phyloP scores from a whole-genome alignment of 2,113 vertebrate species.

The Pimephales promelas region DNA sequence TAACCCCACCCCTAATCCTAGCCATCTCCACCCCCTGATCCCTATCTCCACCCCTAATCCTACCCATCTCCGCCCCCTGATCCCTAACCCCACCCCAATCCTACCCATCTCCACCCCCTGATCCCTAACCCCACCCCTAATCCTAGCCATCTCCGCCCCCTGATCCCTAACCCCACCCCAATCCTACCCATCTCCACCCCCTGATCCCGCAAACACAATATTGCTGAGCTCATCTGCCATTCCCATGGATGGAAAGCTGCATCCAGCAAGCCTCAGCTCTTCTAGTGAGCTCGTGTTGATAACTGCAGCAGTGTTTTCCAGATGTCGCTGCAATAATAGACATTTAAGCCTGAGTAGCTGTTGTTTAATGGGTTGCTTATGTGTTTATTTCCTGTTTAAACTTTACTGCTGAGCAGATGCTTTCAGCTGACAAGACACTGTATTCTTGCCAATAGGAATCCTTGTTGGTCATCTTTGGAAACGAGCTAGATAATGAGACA shows the following conservation, averaged over 20 bases:
- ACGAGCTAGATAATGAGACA: background rate
- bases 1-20: too few relatives aligned
- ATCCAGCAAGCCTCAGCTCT: background rate
- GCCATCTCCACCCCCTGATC: too few relatives aligned
- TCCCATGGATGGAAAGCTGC: background rate
- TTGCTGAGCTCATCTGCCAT: background rate
- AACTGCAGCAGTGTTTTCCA: background rate
- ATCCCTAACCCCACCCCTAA: too few relatives aligned
- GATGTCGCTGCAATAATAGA: background rate
- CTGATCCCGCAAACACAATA: background rate
- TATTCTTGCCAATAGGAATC: background rate
- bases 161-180: too few relatives aligned
- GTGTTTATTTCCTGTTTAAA: slow-evolving; percentile 1
- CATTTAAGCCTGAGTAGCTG: background rate
- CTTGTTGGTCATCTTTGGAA: background rate
- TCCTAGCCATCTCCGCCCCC: too few relatives aligned
- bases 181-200: too few relatives aligned
- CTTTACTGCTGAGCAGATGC: slow-evolving; percentile 10
- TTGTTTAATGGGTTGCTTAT: background rate
- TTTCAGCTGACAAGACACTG: slow-evolving; percentile 10
- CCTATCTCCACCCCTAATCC: too few relatives aligned
- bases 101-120: too few relatives aligned
- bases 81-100: too few relatives aligned
- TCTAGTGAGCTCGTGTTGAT: background rate
- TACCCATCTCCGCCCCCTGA: too few relatives aligned